phyloP scores from a whole-genome alignment of 2,888 invertebrate genomes.

The Patella caerulea region DNA sequence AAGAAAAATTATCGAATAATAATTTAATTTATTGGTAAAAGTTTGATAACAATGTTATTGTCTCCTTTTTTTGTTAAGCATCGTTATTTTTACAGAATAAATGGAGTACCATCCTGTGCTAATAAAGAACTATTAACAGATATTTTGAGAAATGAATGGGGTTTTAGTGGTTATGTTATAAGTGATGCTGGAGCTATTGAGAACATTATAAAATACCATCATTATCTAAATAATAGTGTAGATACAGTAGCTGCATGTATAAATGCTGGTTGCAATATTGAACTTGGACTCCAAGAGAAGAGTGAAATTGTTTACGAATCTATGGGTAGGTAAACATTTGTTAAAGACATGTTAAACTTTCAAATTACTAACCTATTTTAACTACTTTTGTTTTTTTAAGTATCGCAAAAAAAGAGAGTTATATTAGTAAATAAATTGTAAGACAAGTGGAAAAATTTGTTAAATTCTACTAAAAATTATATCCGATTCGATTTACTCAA shows the following conservation, averaged over 20 bases:
- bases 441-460: no score
- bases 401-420: no score
- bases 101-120: slow-evolving; percentile 62
- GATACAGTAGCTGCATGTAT: slow-evolving; percentile 40
- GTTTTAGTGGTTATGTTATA: slow-evolving; percentile 59
- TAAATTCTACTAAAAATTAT: no score
- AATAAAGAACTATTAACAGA: slow-evolving; percentile 56
- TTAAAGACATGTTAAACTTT: no score
- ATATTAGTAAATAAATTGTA: no score
- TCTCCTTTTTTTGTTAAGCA: not conserved
- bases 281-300: slow-evolving; percentile 33
- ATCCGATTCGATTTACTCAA: no score
- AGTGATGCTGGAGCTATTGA: slow-evolving; percentile 60
- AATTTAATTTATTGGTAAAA: no score
- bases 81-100: slow-evolving; percentile 44
- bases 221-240: slow-evolving; percentile 39
- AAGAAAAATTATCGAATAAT: no score
- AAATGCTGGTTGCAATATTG: slow-evolving; percentile 53
- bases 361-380: no score
- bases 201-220: slow-evolving; percentile 45
- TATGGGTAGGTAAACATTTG: not conserved
- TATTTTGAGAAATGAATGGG: slow-evolving; percentile 55
- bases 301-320: slow-evolving; percentile 8
- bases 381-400: no score
- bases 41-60: no score